Conservation (phyloP, 2,797 vertebrate genomes). For the Malurus splendens region DNA sequence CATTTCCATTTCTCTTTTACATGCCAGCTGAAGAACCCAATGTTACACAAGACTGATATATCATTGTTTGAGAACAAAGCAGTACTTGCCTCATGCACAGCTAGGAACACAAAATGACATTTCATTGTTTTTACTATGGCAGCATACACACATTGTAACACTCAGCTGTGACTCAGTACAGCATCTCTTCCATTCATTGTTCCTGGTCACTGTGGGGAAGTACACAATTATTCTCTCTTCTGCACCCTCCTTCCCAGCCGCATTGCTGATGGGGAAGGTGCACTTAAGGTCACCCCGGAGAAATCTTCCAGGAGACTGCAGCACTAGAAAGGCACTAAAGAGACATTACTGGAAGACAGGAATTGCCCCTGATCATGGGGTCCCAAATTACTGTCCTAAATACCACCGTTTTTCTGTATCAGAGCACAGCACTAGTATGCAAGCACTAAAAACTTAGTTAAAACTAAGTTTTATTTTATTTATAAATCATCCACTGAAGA, state of each 20-base stretch:
- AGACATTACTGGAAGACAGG: background rate
- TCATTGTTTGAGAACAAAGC: conserved; percentile 62
- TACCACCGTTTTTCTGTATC: background rate
- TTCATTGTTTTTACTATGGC: conserved; percentile 58
- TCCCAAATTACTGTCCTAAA: background rate
- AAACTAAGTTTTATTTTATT: background rate
- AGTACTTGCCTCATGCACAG: conserved; percentile 50
- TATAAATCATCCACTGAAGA: background rate
- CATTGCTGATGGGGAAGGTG: conserved; percentile 32
- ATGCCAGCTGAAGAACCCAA: conserved; percentile 41
- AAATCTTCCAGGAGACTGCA: background rate
- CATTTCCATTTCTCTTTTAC: conserved; percentile 40
- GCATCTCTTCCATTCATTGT: conserved; percentile 57
- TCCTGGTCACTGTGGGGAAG: conserved; percentile 49
- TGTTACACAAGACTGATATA: conserved; percentile 52
- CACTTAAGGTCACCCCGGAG: conserved; percentile 40
- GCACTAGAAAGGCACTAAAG: background rate
- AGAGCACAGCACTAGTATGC: background rate
- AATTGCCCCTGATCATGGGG: background rate
- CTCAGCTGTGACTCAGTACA: conserved; percentile 53
- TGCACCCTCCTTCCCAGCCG: conserved; percentile 23
- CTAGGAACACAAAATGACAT: conserved; percentile 53
- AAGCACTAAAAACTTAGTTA: background rate
- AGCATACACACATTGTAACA: conserved; percentile 54
- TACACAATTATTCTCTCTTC: conserved; percentile 43